phyloP scores from a whole-genome alignment of 2,797 vertebrate species.

The Mustela erminea region DNA sequence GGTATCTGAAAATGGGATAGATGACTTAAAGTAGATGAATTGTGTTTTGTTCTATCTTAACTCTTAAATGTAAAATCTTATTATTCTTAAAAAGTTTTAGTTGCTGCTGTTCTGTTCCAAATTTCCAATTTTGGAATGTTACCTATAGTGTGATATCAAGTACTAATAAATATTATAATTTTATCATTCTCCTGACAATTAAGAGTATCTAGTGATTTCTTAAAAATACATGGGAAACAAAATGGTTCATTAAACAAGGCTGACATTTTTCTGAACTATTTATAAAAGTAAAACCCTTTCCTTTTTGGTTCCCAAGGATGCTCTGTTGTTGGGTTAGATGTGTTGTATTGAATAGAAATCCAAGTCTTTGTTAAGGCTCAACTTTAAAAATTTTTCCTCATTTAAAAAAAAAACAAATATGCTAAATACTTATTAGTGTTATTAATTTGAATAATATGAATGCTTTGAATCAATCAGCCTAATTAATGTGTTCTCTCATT shows the following conservation, averaged over 20 bases:
- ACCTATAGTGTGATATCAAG: not conserved
- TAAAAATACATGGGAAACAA: constrained; percentile 29
- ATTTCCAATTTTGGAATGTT: constrained; percentile 4
- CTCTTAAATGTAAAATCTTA: not conserved
- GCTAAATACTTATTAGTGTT: constrained; percentile 24
- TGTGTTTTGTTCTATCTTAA: not conserved
- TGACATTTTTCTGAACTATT: not conserved
- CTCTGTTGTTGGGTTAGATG: constrained; percentile 11
- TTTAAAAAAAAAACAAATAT: not conserved
- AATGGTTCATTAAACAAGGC: not conserved
- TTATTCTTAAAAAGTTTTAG: not conserved
- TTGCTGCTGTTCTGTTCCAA: not conserved
- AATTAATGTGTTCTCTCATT: constrained; percentile 40
- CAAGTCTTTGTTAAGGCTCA: constrained; percentile 37
- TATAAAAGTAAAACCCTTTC: not conserved
- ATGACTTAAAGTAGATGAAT: not conserved
- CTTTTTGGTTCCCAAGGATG: not conserved
- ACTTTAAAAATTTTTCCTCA: not conserved
- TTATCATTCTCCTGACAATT: not conserved
- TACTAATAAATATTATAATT: not conserved
- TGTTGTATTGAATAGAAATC: constrained; percentile 33
- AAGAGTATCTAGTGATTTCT: not conserved
- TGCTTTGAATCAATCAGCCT: constrained; percentile 21
- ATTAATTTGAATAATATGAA: constrained; percentile 40
- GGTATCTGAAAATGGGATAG: not conserved